phyloP scores from a whole-genome alignment of 2,888 invertebrate genomes.

The Papilio protenor region DNA sequence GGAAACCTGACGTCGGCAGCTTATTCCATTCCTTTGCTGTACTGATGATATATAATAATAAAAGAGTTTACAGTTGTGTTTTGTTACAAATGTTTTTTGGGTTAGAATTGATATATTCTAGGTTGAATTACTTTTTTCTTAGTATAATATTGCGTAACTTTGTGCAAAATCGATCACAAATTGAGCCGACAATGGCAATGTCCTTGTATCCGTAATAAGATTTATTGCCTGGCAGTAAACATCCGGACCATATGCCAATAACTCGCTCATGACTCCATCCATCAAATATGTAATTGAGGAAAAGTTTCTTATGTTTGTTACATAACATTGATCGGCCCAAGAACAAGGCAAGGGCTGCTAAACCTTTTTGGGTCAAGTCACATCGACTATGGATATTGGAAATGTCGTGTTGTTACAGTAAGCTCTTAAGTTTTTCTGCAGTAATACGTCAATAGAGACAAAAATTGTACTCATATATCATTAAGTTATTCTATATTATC shows the following conservation, averaged over 20 bases:
- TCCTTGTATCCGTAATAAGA: conserved; percentile 18
- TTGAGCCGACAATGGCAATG: conserved; percentile 6
- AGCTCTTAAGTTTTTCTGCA: too few relatives aligned
- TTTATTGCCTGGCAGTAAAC: conserved; percentile 10
- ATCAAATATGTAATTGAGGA: conserved; percentile 25
- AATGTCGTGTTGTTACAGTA: neutral
- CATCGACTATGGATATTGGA: neutral
- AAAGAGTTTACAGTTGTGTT: too few relatives aligned
- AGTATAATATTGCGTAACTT: neutral
- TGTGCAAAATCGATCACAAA: neutral
- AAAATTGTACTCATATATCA: too few relatives aligned
- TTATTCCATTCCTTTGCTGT: too few relatives aligned
- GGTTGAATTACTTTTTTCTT: too few relatives aligned
- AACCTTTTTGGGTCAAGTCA: conserved; percentile 7
- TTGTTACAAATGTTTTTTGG: too few relatives aligned
- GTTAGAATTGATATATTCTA: too few relatives aligned
- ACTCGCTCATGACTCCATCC: neutral
- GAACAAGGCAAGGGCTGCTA: neutral
- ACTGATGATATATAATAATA: too few relatives aligned
- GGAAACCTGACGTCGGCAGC: too few relatives aligned
- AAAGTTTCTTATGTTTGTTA: conserved; percentile 12
- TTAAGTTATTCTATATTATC: too few relatives aligned
- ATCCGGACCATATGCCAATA: conserved; percentile 14
- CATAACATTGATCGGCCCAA: neutral
- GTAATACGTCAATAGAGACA: too few relatives aligned